Percentiles rank a stretch among this genome's conserved stretches.
phyloP scores from a whole-genome alignment of 2,888 invertebrate genomes.

The Seira musarum region DNA sequence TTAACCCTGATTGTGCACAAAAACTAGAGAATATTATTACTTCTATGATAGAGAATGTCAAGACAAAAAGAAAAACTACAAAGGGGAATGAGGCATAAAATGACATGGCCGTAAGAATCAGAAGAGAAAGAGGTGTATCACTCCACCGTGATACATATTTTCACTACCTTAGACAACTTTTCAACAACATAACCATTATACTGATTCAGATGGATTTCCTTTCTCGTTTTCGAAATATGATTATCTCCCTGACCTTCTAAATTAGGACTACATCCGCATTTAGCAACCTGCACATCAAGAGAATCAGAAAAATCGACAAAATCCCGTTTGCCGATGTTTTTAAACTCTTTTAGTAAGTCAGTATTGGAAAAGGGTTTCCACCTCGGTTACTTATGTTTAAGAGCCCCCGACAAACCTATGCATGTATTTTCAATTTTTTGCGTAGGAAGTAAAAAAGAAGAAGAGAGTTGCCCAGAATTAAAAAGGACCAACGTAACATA shows the following conservation, averaged over 20 bases:
- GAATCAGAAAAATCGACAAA: conserved; percentile 14
- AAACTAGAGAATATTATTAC: too few species aligned
- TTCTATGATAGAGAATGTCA: too few species aligned
- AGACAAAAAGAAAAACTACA: conserved; percentile 35
- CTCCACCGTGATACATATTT: background rate
- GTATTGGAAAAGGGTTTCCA: too few species aligned
- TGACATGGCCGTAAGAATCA: too few species aligned
- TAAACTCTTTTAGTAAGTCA: conserved; percentile 28
- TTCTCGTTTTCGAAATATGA: conserved; percentile 27
- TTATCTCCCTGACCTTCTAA: conserved; percentile 36
- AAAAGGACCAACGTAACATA: too few species aligned
- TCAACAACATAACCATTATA: too few species aligned
- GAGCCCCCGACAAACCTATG: too few species aligned
- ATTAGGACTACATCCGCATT: conserved; percentile 25
- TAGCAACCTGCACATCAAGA: too few species aligned
- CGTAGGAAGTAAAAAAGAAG: background rate
- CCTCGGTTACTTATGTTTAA: too few species aligned
- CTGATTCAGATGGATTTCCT: conserved; percentile 1
- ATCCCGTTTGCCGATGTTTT: conserved; percentile 44
- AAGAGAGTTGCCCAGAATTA: too few species aligned
- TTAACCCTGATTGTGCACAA: too few species aligned
- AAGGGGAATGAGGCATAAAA: conserved; percentile 39
- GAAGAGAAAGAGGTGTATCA: conserved; percentile 11
- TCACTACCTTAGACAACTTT: background rate
- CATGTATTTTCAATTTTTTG: conserved; percentile 16